Evolutionary conservation across 2,888 invertebrate genomes (phyloP), one percentile per base, ranked within the genome.

Genomic region (Ophioninae sp.): DNA sequence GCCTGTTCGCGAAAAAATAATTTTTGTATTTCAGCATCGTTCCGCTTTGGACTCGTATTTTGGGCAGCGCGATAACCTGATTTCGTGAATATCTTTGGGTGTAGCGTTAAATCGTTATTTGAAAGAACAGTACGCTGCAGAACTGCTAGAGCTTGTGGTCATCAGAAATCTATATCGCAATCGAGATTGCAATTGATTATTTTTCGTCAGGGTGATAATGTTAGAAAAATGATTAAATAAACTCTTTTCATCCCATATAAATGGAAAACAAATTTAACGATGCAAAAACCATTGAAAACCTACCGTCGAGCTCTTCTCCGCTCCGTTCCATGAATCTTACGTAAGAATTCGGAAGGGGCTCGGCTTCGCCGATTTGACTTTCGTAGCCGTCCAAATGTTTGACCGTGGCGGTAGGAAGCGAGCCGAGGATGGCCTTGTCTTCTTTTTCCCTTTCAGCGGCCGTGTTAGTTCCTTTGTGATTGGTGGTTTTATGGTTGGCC

Each of bases 251-350:
- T 51, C 17, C 30, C 51, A 51, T 17, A 17, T 2, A 2, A 51
- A 17, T 13, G 17, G 10, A 17, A 17, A 6, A 51, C 13, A 51
- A 51, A 17, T 59, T 59, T 2, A 59, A 59, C 1, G 20, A 9
- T 59, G 20, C 6, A 10, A 10, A 22, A 0, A 20, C 20, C 9
- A 30, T 39, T 41, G 9, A 58, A 58, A 0, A 69, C 56, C 17
- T 97, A 81, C 98, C 98, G 91, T 99, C 99, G 39, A 99, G 93
- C 91, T 99, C 99, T 92, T 99, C 99, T 0, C 96, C 96, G 9
- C 98, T 97, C 90, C 98, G 97, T 91, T 99, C 99, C 91, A 99
- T 98, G 91, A 98, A 99, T 82, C 98, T 95, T 78, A 98, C 98
- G 90, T 98, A 98, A 0, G 98, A 97, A 93, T 97, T 96, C 0